These are phyloP conservation scores for Pheosia tremula DNA, from an alignment of 2,888 invertebrate genomes.

Conservation along the genomic window DNA sequence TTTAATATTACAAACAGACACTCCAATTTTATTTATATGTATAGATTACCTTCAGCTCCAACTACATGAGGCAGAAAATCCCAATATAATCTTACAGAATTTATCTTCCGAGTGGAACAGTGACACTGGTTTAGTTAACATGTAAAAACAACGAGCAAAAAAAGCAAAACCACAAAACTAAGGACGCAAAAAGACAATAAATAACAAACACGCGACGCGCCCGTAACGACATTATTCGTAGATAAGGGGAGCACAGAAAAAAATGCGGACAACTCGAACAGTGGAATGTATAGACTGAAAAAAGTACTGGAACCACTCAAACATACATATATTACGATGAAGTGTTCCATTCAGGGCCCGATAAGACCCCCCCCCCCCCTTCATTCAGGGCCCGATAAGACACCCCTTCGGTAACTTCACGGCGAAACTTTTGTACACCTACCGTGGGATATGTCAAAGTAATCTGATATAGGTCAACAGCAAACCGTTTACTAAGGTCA, in stretches of 20 bases:
- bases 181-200: constrained; percentile 44
- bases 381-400: constrained; percentile 69
- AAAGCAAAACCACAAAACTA: constrained; percentile 31
- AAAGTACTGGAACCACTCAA: constrained; percentile 44
- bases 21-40: too few relatives aligned
- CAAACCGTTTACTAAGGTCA: constrained; percentile 63
- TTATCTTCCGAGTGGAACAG: constrained; percentile 42
- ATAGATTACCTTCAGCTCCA: neutral
- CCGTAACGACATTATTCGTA: constrained; percentile 41
- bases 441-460: constrained; percentile 69
- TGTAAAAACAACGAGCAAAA: constrained; percentile 34
- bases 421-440: constrained; percentile 56
- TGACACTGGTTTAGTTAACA: constrained; percentile 25
- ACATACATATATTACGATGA: constrained; percentile 73
- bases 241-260: constrained; percentile 52
- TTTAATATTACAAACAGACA: too few relatives aligned
- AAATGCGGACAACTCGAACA: constrained; percentile 46
- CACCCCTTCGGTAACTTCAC: constrained; percentile 51
- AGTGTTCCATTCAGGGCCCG: constrained; percentile 66
- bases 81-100: constrained; percentile 45
- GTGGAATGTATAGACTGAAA: constrained; percentile 40
- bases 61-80: constrained; percentile 24
- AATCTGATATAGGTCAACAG: constrained; percentile 73
- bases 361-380: constrained; percentile 73
- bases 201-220: constrained; percentile 42